These are phyloP conservation scores for Poecile montanus DNA, from an alignment of 2,797 vertebrate species.

Conservation along the genomic window DNA sequence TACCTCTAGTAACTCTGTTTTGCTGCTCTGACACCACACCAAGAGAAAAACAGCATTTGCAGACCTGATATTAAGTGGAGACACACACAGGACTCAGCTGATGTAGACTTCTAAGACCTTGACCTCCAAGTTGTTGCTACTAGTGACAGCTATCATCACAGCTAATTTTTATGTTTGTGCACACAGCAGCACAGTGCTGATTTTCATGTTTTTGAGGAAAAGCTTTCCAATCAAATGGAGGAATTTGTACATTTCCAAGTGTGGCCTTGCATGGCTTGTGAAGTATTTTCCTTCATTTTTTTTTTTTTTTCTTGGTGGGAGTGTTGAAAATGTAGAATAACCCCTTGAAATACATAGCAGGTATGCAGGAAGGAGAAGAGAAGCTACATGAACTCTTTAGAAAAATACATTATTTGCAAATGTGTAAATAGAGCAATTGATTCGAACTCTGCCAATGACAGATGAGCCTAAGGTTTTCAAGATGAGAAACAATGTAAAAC, in stretches of 20 bases:
- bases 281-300: not conserved
- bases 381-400: not conserved
- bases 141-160: not conserved
- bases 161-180: not conserved
- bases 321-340: not conserved
- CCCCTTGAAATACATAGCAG: not conserved
- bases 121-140: not conserved
- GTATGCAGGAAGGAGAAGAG: not conserved
- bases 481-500: not conserved
- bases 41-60: not conserved
- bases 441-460: not conserved
- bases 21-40: not conserved
- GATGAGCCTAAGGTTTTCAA: not conserved
- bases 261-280: not conserved
- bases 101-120: not conserved
- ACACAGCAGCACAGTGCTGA: not conserved
- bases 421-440: not conserved
- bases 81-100: not conserved
- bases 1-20: not conserved
- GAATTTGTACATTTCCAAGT: not conserved
- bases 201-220: not conserved
- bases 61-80: not conserved
- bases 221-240: not conserved
- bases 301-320: not conserved
- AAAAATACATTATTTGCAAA: not conserved